phyloP scores from a whole-genome alignment of 2,113 vertebrate species.

The rabbit (Oryctolagus cuniculus) region mOryCun1.1 NC_091438.1:142210001-142210500 shows the following conservation, averaged over 20 bases:
- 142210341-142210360: not conserved
- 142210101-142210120: slow-evolving; percentile 52
- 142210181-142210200: slow-evolving; percentile 61
- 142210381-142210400: not conserved
- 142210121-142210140: slow-evolving; percentile 60
- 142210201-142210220: slow-evolving; percentile 60
- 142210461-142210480: slow-evolving; percentile 48
- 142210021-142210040: not conserved
- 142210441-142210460: slow-evolving; percentile 25
- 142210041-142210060: not conserved
- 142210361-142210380: not conserved
- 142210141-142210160: slow-evolving; percentile 57
- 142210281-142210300: not conserved
- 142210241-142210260: not conserved
- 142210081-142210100: slow-evolving; percentile 60
- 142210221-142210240: not conserved
- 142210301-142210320: not conserved
- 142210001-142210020: slow-evolving; percentile 23
- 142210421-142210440: slow-evolving; percentile 35
- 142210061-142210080: slow-evolving; percentile 53
- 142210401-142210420: not conserved
- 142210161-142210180: slow-evolving; percentile 59
- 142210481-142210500: not conserved
- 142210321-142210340: not conserved
- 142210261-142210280: not conserved